Base-by-base conservation (phyloP, 2,888 invertebrate species). In the Lumbricus terrestris region DNA sequence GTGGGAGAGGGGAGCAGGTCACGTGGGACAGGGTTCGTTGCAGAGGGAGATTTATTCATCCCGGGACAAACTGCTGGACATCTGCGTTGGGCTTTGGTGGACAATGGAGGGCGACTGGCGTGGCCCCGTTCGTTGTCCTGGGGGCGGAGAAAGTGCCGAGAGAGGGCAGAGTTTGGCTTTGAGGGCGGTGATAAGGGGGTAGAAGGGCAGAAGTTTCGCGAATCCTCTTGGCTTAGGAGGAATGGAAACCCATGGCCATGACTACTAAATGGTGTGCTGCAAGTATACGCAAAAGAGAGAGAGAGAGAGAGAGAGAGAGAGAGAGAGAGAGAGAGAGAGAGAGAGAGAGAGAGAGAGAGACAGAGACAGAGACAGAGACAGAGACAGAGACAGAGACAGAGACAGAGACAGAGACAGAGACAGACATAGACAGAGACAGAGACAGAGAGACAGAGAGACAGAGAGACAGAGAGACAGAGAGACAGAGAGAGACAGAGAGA, bases 1-100 rank as follows among this genome's bases (percentile, higher is more conserved):
- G 69, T n/a, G 69, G 29, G 69, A 69, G n/a, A 69, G n/a, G n/a
- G 69, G 69, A 69, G 69, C 69, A 69, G 69, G 69, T 29, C 69
- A n/a, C n/a, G 69, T 8, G 69, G 69, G 69, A n/a, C 29, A 69
- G 69, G n/a, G 69, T n/a, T 69, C 69, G 69, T 11, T n/a, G 69
- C 69, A 69, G 69, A 69, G 69, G 69, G 69, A n/a, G 69, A 69
- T 69, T 69, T 69, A 69, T 69, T 69, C 69, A n/a, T 69, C 69
- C 69, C 69, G 69, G 29, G 40, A n/a, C 69, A 69, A 69, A 69
- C 69, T 69, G 69, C 69, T 69, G 69, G 69, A 69, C 69, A 69
- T 69, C 69, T 69, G 69, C 69, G 69, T 69, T 20, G 69, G 69
- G 8, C 15, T 69, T 69, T 13, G 69, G 69, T n/a, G 69, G 69